These are phyloP conservation scores for Triops cancriformis DNA, from an alignment of 1,140 invertebrate species.

Conservation along the genomic window DNA sequence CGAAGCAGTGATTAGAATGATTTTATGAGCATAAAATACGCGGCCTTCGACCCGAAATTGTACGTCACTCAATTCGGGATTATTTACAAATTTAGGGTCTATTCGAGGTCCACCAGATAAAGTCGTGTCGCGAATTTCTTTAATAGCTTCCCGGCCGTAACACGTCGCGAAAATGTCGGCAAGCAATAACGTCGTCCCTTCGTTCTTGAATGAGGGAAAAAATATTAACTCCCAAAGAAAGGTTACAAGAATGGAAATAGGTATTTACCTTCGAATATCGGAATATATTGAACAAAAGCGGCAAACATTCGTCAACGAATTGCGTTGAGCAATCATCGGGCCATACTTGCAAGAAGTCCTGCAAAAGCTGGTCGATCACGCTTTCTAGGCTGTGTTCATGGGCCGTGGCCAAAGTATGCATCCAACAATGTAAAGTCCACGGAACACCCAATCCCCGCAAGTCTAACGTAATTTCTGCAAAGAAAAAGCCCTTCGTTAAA, in stretches of 20 bases:
- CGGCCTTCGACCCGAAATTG: conserved; percentile 82
- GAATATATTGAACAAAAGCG: conserved; percentile 81
- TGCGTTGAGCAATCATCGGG: conserved; percentile 73
- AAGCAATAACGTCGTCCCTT: conserved; percentile 72
- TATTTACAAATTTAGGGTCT: conserved; percentile 85
- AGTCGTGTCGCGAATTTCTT: conserved; percentile 61
- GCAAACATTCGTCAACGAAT: conserved; percentile 81
- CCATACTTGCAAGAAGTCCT: conserved; percentile 81
- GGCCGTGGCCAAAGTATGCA: conserved; percentile 74
- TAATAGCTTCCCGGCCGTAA: conserved; percentile 76
- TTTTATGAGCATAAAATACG: conserved; percentile 90
- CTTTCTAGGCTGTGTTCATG: conserved; percentile 70
- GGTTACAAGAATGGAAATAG: neutral
- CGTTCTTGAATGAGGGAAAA: conserved; percentile 53
- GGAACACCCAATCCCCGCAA: conserved; percentile 69
- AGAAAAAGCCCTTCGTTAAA: neutral
- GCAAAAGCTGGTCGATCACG: conserved; percentile 79
- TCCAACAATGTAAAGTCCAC: conserved; percentile 86
- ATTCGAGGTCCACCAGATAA: conserved; percentile 64
- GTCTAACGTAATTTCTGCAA: conserved; percentile 70
- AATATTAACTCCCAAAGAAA: neutral
- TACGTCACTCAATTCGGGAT: conserved; percentile 80
- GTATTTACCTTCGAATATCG: conserved; percentile 69
- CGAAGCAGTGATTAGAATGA: conserved; percentile 81
- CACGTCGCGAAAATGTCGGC: conserved; percentile 83